Evolutionary conservation across 1,140 invertebrate genomes (phyloP).

Genomic region (Melanaphis sacchari): DNA sequence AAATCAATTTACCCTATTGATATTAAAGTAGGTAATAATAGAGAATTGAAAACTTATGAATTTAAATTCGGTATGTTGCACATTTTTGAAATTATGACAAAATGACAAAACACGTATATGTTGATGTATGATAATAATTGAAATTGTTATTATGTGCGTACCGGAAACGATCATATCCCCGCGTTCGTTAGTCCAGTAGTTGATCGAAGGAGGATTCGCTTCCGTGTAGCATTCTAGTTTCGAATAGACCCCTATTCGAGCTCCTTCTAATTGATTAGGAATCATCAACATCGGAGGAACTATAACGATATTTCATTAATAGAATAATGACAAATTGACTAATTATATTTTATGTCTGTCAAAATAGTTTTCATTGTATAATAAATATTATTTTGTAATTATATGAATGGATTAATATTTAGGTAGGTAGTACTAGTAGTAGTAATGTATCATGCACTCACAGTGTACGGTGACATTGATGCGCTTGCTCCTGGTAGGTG

Average conservation of each 20-base stretch:
- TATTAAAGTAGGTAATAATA: background rate
- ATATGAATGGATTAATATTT: background rate
- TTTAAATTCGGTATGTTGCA: background rate
- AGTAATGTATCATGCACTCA: conserved; percentile 69
- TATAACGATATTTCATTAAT: conserved; percentile 63
- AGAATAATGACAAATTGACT: background rate
- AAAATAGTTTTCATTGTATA: background rate
- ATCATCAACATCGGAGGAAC: conserved; percentile 89
- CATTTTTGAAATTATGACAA: no score
- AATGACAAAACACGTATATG: no score
- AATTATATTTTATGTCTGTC: background rate
- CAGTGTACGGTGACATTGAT: conserved; percentile 86
- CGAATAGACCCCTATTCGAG: conserved; percentile 82
- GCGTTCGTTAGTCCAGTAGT: conserved; percentile 85
- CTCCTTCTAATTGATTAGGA: conserved; percentile 83
- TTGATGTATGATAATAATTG: background rate
- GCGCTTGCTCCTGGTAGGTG: conserved; percentile 85
- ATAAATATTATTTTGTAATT: background rate
- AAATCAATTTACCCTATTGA: background rate
- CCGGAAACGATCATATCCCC: conserved; percentile 89
- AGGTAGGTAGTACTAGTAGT: background rate
- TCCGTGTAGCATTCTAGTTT: conserved; percentile 85
- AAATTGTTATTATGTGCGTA: conserved; percentile 63
- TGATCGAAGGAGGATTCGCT: conserved; percentile 86
- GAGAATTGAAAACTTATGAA: background rate